A percentile compares a stretch with the other conserved stretches of the same genome.
Conservation (phyloP, 2,888 invertebrate genomes). For the Ophion costatus region DNA sequence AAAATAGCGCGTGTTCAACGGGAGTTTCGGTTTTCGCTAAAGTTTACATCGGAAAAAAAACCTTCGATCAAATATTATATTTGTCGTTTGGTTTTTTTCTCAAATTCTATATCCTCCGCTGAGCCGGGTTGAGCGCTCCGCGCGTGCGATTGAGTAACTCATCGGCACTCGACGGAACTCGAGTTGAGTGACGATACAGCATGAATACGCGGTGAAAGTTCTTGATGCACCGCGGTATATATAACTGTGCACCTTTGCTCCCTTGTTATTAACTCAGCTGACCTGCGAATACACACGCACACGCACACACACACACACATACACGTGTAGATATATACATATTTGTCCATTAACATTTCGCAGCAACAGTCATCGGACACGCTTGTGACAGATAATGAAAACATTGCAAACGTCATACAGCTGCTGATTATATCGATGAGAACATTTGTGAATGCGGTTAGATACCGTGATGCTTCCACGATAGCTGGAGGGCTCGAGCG, state of each 20-base stretch:
- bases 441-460: slow-evolving; percentile 45
- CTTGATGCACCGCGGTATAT: slow-evolving; percentile 51
- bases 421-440: slow-evolving; percentile 60
- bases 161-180: slow-evolving; percentile 51
- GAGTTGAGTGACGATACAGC: slow-evolving; percentile 46
- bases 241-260: slow-evolving; percentile 61
- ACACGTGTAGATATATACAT: background rate
- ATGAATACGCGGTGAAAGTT: slow-evolving; percentile 56
- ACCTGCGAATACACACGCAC: slow-evolving; percentile 34
- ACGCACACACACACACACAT: slow-evolving; percentile 12
- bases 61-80: too few species aligned
- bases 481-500: slow-evolving; percentile 15
- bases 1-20: too few species aligned
- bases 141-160: slow-evolving; percentile 53
- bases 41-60: too few species aligned
- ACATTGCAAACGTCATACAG: slow-evolving; percentile 46
- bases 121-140: slow-evolving; percentile 5
- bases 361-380: slow-evolving; percentile 28
- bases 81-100: background rate
- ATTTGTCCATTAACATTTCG: slow-evolving; percentile 8
- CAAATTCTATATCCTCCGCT: background rate
- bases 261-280: slow-evolving; percentile 62
- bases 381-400: slow-evolving; percentile 54
- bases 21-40: too few species aligned
- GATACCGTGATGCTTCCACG: slow-evolving; percentile 37